Percentiles rank a stretch among this genome's conserved stretches.
These are phyloP conservation scores for Perizoma flavofasciatum DNA, from an alignment of 2,888 invertebrate species.

Conservation along the genomic window DNA sequence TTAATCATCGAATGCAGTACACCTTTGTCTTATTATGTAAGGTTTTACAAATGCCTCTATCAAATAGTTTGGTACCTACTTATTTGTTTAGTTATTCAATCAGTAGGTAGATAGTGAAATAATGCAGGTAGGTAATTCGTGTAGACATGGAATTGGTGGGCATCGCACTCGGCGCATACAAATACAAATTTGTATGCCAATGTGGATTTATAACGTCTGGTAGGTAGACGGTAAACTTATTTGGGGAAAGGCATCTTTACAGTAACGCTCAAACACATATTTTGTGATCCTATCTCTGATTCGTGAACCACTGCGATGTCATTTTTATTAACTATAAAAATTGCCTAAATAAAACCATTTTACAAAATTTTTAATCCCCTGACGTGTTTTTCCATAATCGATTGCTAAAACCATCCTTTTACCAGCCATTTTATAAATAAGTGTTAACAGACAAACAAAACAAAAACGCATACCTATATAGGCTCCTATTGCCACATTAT, in stretches of 20 bases:
- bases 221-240: conserved; percentile 16
- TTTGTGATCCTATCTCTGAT: too few relatives aligned
- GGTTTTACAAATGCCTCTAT: conserved; percentile 19
- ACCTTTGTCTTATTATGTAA: conserved; percentile 28
- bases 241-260: conserved; percentile 3
- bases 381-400: too few relatives aligned
- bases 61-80: conserved; percentile 20
- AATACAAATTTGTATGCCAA: conserved; percentile 22
- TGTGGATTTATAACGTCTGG: conserved; percentile 21
- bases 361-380: too few relatives aligned
- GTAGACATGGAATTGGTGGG: conserved; percentile 30
- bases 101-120: conserved; percentile 26
- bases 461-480: too few relatives aligned
- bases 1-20: conserved; percentile 29
- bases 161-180: conserved; percentile 33
- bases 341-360: too few relatives aligned
- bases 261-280: too few relatives aligned
- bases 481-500: too few relatives aligned
- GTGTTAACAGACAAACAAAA: too few relatives aligned
- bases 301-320: too few relatives aligned
- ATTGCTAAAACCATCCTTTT: too few relatives aligned
- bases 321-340: too few relatives aligned
- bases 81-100: conserved; percentile 36
- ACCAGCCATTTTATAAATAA: too few relatives aligned
- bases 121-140: conserved; percentile 22